phyloP scores from a whole-genome alignment of 92 coral and sea anemone species.

The Plumapathes pennacea region DNA sequence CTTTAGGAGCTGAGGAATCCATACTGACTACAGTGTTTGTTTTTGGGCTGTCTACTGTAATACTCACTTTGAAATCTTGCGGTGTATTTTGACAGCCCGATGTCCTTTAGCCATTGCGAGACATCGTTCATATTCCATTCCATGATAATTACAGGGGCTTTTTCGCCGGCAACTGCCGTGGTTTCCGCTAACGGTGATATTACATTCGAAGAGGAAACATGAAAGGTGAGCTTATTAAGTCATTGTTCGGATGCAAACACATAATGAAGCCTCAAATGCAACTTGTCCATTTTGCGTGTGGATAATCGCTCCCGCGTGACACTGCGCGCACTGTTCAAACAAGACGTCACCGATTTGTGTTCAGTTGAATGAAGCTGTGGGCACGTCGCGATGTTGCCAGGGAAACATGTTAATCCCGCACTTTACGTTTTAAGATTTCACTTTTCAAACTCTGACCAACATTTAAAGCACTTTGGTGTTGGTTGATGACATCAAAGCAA shows the following conservation, averaged over 20 bases:
- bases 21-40: too few relatives aligned
- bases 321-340: slow-evolving; percentile 5
- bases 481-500: too few relatives aligned
- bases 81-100: slow-evolving; percentile 46
- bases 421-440: too few relatives aligned
- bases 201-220: slow-evolving; percentile 1
- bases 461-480: too few relatives aligned
- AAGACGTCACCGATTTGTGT: slow-evolving; percentile 24
- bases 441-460: too few relatives aligned
- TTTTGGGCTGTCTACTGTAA: too few relatives aligned
- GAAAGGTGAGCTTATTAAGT: slow-evolving; percentile 17
- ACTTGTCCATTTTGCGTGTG: neutral
- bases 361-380: too few relatives aligned
- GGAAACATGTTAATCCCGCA: too few relatives aligned
- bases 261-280: slow-evolving; percentile 5
- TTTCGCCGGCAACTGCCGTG: neutral
- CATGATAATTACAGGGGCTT: slow-evolving; percentile 11
- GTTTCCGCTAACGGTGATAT: neutral
- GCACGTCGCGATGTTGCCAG: too few relatives aligned
- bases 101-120: slow-evolving; percentile 25
- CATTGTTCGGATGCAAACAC: slow-evolving; percentile 27
- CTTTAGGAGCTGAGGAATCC: too few relatives aligned
- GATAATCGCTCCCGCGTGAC: neutral
- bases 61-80: slow-evolving; percentile 33
- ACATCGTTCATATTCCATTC: slow-evolving; percentile 45